These are phyloP conservation scores for Drosophila borborema DNA, from an alignment of 2,888 invertebrate species.

Conservation along the genomic window DNA sequence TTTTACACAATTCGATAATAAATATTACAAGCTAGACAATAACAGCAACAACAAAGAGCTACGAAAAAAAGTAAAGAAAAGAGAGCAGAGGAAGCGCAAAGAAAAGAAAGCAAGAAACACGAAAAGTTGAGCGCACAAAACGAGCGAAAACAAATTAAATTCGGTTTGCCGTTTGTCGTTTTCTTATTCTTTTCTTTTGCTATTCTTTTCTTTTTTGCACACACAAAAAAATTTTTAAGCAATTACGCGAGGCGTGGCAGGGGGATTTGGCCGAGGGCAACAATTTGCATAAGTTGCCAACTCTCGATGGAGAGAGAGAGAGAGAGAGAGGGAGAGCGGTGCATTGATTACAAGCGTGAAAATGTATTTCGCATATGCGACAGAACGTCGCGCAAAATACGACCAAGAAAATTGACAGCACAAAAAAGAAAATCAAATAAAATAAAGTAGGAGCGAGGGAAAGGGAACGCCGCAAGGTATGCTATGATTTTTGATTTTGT, in stretches of 20 bases:
- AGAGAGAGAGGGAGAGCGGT: conserved; percentile 5
- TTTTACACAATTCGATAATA: conserved; percentile 77
- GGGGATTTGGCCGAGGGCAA: conserved; percentile 51
- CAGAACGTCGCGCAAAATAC: conserved; percentile 31
- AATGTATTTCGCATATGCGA: conserved; percentile 73
- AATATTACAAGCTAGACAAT: conserved; percentile 79
- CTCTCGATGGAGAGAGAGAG: background rate
- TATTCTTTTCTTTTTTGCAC: conserved; percentile 25
- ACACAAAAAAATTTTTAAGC: conserved; percentile 62
- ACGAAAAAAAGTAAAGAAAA: conserved; percentile 5
- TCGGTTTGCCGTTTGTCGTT: conserved; percentile 71
- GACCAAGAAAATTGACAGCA: conserved; percentile 20
- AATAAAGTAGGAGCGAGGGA: background rate
- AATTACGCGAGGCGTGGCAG: conserved; percentile 59
- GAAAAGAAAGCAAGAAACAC: conserved; percentile 43
- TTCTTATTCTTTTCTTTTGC: conserved; percentile 49
- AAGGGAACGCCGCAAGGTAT: conserved; percentile 61
- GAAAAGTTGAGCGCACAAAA: conserved; percentile 72
- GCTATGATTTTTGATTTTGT: conserved; percentile 53
- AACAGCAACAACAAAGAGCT: conserved; percentile 42
- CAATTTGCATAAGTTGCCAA: conserved; percentile 70
- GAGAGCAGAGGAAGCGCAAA: conserved; percentile 23
- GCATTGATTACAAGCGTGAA: conserved; percentile 78
- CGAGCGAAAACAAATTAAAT: conserved; percentile 80
- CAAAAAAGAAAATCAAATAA: conserved; percentile 6